A percentile compares a stretch with the other conserved stretches of the same genome.
Conservation (phyloP, 2,888 invertebrate species). For the Limnephilus marmoratus region DNA sequence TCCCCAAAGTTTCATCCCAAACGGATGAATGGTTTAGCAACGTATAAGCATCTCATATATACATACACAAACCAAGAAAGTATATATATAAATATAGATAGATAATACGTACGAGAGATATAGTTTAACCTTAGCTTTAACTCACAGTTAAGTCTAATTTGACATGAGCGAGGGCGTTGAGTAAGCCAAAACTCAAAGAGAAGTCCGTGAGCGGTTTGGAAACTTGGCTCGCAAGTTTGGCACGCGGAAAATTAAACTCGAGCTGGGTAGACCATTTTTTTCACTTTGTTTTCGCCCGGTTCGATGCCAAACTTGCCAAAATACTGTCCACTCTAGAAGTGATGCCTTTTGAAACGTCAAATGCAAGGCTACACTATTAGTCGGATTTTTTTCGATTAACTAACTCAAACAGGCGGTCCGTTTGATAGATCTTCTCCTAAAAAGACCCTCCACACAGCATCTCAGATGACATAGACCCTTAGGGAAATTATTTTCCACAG, state of each 20-base stretch:
- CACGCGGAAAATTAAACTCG: slow-evolving; percentile 66
- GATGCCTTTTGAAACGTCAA: neutral
- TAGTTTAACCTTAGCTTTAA: neutral
- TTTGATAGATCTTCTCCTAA: too few species aligned
- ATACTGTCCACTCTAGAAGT: neutral
- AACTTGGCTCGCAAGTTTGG: slow-evolving; percentile 61
- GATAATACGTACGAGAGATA: neutral
- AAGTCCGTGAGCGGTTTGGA: slow-evolving; percentile 61
- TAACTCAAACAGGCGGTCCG: too few species aligned
- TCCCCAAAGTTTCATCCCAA: too few species aligned
- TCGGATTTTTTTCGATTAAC: too few species aligned
- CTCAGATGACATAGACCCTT: too few species aligned
- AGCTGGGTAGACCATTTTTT: slow-evolving; percentile 55
- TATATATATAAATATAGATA: too few species aligned
- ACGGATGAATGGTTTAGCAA: too few species aligned
- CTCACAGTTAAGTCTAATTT: slow-evolving; percentile 5
- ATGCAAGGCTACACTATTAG: neutral
- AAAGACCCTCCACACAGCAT: too few species aligned
- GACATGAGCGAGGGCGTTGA: neutral
- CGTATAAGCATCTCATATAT: too few species aligned
- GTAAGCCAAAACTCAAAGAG: slow-evolving; percentile 45
- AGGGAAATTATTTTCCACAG: too few species aligned
- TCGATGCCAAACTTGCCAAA: slow-evolving; percentile 54
- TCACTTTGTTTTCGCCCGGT: slow-evolving; percentile 61
- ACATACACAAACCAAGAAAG: too few species aligned